A percentile compares a stretch with the other conserved stretches of the same genome.
These are phyloP conservation scores for Campylomormyrus numenius DNA, from an alignment of 2,113 vertebrate species.

Conservation along the genomic window DNA sequence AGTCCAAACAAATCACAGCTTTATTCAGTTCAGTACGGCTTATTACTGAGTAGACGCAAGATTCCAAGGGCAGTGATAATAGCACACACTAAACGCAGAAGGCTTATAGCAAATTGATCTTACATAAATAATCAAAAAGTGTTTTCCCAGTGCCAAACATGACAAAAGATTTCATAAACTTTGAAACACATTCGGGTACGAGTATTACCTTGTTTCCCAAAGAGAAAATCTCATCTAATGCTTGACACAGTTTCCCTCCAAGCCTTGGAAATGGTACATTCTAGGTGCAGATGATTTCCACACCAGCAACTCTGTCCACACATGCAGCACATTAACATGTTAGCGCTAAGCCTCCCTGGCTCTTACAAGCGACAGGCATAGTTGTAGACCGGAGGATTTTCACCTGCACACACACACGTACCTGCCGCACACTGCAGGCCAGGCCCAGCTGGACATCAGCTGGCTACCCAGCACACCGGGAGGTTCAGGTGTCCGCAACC, in stretches of 20 bases:
- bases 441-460: neutral
- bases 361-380: neutral
- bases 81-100: neutral
- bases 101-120: neutral
- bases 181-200: neutral
- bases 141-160: neutral
- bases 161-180: neutral
- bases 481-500: neutral
- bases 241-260: neutral
- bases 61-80: neutral
- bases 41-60: neutral
- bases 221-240: neutral
- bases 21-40: neutral
- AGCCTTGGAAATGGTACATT: neutral
- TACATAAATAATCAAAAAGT: neutral
- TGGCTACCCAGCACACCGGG: neutral
- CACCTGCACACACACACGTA: neutral
- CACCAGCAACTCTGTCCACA: neutral
- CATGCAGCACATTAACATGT: neutral
- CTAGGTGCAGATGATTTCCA: neutral
- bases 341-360: neutral
- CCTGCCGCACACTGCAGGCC: neutral
- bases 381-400: neutral
- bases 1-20: neutral
- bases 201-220: neutral